Evolutionary conservation across 1,140 invertebrate species (phyloP).

Genomic region (Zaprionus camerounensis): DNA sequence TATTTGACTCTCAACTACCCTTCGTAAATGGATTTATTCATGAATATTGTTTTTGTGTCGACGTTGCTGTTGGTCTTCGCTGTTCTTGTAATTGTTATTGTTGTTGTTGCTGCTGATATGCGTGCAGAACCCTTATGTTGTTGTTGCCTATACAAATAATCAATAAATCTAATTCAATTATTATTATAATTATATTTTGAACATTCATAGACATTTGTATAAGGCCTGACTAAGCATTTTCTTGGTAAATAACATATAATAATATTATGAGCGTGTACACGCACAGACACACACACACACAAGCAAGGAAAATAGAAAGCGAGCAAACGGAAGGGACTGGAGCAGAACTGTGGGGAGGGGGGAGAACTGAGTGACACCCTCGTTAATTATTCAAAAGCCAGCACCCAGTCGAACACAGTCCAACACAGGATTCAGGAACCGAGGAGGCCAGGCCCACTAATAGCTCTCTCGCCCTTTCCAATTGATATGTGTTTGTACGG

Average conservation of each 20-base stretch:
- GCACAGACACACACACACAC: not conserved
- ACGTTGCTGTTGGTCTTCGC: constrained; percentile 10
- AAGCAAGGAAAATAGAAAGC: constrained; percentile 16
- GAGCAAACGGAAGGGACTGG: constrained; percentile 27
- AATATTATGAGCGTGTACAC: constrained; percentile 71
- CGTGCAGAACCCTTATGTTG: constrained; percentile 36
- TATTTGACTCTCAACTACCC: constrained; percentile 53
- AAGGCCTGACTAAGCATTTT: constrained; percentile 82
- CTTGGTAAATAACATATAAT: constrained; percentile 83
- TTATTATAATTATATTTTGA: constrained; percentile 83
- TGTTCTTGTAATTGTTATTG: constrained; percentile 10
- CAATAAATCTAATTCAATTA: constrained; percentile 83
- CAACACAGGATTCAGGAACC: constrained; percentile 55
- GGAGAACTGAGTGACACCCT: constrained; percentile 73
- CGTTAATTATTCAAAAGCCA: constrained; percentile 82
- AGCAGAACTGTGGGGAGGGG: not conserved
- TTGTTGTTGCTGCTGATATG: constrained; percentile 22
- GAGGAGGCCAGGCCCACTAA: constrained; percentile 38
- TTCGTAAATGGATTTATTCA: constrained; percentile 56
- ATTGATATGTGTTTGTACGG: constrained; percentile 36
- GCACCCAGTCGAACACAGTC: constrained; percentile 58
- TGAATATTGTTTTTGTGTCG: constrained; percentile 30
- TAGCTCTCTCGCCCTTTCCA: constrained; percentile 24
- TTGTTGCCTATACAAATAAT: constrained; percentile 75
- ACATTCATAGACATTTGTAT: constrained; percentile 83